These are phyloP conservation scores for Corbicula japonica DNA, from an alignment of 2,888 invertebrate genomes.

Conservation along the genomic window DNA sequence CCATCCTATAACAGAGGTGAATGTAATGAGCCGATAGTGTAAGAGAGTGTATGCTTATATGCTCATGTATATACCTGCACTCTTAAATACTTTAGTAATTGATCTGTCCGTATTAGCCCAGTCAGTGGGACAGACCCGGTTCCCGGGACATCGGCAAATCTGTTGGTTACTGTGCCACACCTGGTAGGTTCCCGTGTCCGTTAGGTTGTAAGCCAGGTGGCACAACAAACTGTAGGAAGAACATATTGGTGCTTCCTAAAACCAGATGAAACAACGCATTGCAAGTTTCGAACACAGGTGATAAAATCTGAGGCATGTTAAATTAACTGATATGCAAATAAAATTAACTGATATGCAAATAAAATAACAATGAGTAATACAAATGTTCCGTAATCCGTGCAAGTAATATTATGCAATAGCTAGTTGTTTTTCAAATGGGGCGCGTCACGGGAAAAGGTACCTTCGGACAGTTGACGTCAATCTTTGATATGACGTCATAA, in stretches of 20 bases:
- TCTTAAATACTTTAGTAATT: slow-evolving; percentile 46
- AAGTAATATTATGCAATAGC: neutral
- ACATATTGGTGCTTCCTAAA: slow-evolving; percentile 50
- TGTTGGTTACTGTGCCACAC: slow-evolving; percentile 41
- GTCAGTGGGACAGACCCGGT: slow-evolving; percentile 39
- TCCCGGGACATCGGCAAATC: slow-evolving; percentile 53
- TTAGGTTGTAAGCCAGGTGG: slow-evolving; percentile 59
- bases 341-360: neutral
- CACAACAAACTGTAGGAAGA: slow-evolving; percentile 55
- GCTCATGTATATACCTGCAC: slow-evolving; percentile 45
- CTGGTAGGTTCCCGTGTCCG: slow-evolving; percentile 31
- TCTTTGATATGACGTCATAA: no score
- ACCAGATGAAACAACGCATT: neutral
- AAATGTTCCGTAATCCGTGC: neutral
- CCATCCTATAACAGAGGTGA: no score
- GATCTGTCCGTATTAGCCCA: slow-evolving; percentile 46
- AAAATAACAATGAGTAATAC: neutral
- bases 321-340: neutral
- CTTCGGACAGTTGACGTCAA: no score
- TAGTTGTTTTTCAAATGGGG: neutral
- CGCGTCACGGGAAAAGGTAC: no score
- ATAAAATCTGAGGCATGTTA: neutral
- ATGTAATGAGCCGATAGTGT: no score
- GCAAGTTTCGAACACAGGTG: neutral
- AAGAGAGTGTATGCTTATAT: no score